Conservation (phyloP, 2,888 invertebrate species). For the Dorcus hopei region DNA sequence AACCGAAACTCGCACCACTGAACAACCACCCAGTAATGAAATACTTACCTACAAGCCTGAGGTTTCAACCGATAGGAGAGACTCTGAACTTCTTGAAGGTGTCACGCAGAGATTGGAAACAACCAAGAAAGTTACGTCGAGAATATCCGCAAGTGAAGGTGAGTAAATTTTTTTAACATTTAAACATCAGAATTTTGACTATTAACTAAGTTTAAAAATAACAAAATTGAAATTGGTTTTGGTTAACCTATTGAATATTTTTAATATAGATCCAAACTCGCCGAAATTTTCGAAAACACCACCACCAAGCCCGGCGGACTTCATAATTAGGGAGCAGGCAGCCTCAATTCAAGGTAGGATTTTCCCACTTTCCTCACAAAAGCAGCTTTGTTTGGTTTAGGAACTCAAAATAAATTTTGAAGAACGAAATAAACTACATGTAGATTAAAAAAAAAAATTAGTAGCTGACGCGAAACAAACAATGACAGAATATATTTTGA, state of each 20-base stretch:
- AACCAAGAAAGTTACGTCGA: conserved; percentile 26
- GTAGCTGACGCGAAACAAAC: background rate
- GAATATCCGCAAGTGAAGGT: conserved; percentile 36
- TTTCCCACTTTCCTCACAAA: conserved; percentile 17
- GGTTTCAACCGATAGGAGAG: conserved; percentile 33
- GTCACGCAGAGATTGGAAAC: conserved; percentile 49
- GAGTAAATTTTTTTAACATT: conserved; percentile 7
- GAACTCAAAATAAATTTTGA: conserved; percentile 8
- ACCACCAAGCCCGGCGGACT: conserved; percentile 68
- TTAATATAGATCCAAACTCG: conserved; percentile 54
- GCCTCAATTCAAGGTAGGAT: conserved; percentile 50
- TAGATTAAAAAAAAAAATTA: background rate
- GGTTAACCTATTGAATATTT: conserved; percentile 6
- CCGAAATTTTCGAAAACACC: conserved; percentile 67
- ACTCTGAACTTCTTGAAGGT: conserved; percentile 49
- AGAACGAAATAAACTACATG: background rate
- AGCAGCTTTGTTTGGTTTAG: conserved; percentile 17
- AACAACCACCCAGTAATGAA: conserved; percentile 22
- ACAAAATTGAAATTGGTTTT: too few relatives aligned
- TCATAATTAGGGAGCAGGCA: conserved; percentile 54
- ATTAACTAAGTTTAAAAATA: too few relatives aligned
- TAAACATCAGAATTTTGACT: too few relatives aligned
- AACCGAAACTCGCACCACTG: conserved; percentile 37
- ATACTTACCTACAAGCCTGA: conserved; percentile 15
- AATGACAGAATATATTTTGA: conserved; percentile 10